Base-by-base conservation (phyloP, 2,888 invertebrate species). In the Orchesellides sinensis region DNA sequence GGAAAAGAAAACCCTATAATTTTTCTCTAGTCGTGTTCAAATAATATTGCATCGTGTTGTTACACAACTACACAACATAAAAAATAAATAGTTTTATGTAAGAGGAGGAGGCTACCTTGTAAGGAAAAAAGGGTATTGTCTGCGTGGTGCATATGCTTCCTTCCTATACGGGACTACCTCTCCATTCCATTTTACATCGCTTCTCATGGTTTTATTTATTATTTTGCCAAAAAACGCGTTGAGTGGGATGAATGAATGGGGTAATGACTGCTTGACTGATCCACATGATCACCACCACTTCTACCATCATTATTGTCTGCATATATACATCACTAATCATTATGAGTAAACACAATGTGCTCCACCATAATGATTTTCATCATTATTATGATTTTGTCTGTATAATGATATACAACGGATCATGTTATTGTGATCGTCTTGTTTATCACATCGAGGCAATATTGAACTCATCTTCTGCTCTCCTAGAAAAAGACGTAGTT, bases 181-280 rank as follows among this genome's bases (percentile, higher is more conserved):
- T 8, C 40, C 40, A 40, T 40, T 40, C 1, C 14, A 8, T 40
- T 40, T 14, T 8, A n/a, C n/a, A 40, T 40, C 40, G n/a, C 2
- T 2, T 40, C 10, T 40, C n/a, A 40, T 40, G 4, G n/a, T n/a
- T n/a, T 5, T 40, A 40, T 40, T 8, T 40, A 8, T 2, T 40
- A 5, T 10, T 2, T 40, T 40, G n/a, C n/a, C n/a, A 40, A 14
- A 40, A 40, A 2, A 40, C 14, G 40, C 49, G 49, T 19, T 29
- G 52, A 49, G 59, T 72, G 56, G 72, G 56, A 17, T 52, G 45
- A 23, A 29, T 68, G 61, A 21, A 73, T 59, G 72, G 73, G 73
- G 17, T 61, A 73, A 73, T 61, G 73, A 73, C 73, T 61, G 47
- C 61, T 73, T 73, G 61, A 73, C 47, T 73, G 73, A 45, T 40